Evolutionary conservation across 2,113 vertebrate species (phyloP).

Genomic region (Passer montanus): DNA sequence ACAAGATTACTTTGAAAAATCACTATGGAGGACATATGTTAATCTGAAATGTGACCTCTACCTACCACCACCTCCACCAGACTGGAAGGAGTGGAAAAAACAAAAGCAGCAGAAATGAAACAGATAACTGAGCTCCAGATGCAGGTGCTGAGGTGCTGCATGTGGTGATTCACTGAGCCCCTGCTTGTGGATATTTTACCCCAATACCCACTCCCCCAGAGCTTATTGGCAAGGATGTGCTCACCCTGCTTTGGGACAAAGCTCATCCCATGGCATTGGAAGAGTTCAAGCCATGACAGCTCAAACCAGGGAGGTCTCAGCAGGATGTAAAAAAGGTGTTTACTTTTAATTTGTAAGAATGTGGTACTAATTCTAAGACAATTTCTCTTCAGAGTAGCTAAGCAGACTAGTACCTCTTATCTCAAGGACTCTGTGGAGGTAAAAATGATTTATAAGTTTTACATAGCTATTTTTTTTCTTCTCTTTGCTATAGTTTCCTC

Average conservation of each 20-base stretch:
- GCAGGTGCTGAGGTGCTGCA: not conserved
- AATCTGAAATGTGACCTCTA: not conserved
- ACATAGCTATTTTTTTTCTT: not conserved
- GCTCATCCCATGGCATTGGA: fast-evolving
- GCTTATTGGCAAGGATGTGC: not conserved
- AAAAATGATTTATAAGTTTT: slow-evolving; percentile 30
- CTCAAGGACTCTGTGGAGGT: not conserved
- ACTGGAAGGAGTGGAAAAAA: not conserved
- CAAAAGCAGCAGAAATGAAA: not conserved
- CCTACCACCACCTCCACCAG: not conserved
- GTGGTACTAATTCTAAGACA: not conserved
- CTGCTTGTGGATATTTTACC: not conserved
- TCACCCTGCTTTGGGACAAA: not conserved
- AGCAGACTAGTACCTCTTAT: not conserved
- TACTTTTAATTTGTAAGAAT: not conserved
- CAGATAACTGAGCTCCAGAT: not conserved
- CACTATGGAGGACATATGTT: not conserved
- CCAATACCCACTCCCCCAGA: fast-evolving
- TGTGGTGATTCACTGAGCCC: not conserved
- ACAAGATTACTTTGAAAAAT: not conserved
- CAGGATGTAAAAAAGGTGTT: not conserved
- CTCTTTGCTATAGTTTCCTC: not conserved
- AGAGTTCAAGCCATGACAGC: not conserved
- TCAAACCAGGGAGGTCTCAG: not conserved
- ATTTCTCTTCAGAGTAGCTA: not conserved